Evolutionary conservation across 2,113 vertebrate genomes (phyloP).

Genomic region (Anseranas semipalmata): DNA sequence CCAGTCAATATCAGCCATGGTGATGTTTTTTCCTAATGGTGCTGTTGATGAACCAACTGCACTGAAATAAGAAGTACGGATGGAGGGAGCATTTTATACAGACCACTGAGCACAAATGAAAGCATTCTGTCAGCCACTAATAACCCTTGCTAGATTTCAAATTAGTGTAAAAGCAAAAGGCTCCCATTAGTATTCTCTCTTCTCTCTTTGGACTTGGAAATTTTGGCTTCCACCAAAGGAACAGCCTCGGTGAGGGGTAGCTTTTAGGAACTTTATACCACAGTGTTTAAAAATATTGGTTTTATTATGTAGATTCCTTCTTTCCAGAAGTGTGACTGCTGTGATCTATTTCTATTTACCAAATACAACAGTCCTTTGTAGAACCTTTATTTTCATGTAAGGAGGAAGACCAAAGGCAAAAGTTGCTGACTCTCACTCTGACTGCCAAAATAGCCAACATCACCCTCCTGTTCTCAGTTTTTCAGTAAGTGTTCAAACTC

Average conservation of each 20-base stretch:
- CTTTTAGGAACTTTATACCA: not conserved
- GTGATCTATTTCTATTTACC: not conserved
- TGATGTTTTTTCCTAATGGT: not conserved
- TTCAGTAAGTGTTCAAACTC: not conserved
- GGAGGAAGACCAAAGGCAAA: not conserved
- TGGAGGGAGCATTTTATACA: not conserved
- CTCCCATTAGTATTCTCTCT: not conserved
- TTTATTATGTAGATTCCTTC: not conserved
- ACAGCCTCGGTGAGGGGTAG: not conserved
- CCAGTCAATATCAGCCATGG: not conserved
- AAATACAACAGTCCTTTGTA: not conserved
- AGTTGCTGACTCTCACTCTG: not conserved
- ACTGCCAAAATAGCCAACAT: not conserved
- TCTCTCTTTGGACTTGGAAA: not conserved
- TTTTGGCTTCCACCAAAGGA: not conserved
- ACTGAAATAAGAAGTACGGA: not conserved
- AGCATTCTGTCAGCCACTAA: fast-evolving
- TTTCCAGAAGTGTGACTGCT: not conserved
- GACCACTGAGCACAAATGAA: not conserved
- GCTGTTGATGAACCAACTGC: not conserved
- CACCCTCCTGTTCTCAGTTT: not conserved
- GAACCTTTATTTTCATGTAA: not conserved
- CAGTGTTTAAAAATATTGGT: not conserved
- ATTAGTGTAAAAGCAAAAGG: not conserved
- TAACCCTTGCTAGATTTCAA: not conserved